Percentiles rank a stretch among this genome's conserved stretches.
Conservation (phyloP, 64 coral and sea anemone species). For the Cladopsammia gracilis region DNA sequence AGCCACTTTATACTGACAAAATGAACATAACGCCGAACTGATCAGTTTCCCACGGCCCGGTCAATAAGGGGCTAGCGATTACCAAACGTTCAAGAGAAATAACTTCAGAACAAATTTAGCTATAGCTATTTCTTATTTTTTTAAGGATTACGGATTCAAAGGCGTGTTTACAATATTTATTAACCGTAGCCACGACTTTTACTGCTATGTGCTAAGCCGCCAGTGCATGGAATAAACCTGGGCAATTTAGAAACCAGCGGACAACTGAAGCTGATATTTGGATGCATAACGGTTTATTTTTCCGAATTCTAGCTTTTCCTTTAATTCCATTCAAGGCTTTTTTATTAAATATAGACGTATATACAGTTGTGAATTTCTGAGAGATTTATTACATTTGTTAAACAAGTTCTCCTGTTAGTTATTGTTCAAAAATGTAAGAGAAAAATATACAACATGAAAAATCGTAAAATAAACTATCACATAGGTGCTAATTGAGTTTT, state of each 20-base stretch:
- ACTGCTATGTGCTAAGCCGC: neutral
- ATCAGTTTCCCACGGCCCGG: neutral
- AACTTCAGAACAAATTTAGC: neutral
- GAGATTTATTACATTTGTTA: too few relatives aligned
- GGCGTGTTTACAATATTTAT: constrained; percentile 1
- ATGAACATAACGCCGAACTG: neutral
- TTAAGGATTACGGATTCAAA: neutral
- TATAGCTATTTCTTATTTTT: constrained; percentile 1
- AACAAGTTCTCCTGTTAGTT: too few relatives aligned
- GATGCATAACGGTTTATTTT: too few relatives aligned
- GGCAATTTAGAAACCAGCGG: too few relatives aligned
- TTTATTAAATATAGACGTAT: too few relatives aligned
- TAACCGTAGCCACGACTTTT: neutral
- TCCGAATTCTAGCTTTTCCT: too few relatives aligned
- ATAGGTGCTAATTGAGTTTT: too few relatives aligned
- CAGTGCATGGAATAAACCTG: too few relatives aligned
- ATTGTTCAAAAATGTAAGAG: neutral
- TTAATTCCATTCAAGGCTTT: too few relatives aligned
- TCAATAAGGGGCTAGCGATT: neutral
- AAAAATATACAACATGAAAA: neutral
- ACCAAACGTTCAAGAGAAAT: neutral
- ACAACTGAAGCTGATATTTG: too few relatives aligned
- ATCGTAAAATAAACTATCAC: too few relatives aligned
- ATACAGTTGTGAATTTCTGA: neutral
- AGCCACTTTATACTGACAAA: neutral